These are phyloP conservation scores for Thunnus thynnus DNA, from an alignment of 2,113 vertebrate genomes.

Conservation along the genomic window DNA sequence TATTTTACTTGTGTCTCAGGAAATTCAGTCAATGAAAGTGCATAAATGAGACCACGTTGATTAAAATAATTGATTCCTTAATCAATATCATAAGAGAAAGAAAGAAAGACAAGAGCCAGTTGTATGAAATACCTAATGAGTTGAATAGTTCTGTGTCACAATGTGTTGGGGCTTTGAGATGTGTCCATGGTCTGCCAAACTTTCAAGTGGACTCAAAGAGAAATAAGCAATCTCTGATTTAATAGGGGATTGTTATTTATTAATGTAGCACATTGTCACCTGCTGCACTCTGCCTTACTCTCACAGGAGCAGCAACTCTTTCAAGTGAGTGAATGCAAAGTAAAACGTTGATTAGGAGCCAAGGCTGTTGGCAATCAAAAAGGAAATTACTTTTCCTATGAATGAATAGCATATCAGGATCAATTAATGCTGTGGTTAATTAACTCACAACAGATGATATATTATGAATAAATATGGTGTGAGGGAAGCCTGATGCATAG, in stretches of 20 bases:
- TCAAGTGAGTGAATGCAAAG: conserved; percentile 60
- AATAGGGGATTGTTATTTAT: conserved; percentile 35
- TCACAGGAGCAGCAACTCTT: conserved; percentile 31
- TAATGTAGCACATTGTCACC: conserved; percentile 54
- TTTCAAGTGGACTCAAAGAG: conserved; percentile 21
- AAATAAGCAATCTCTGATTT: conserved; percentile 36
- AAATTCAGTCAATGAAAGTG: background rate
- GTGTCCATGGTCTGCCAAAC: background rate
- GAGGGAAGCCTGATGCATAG: conserved; percentile 18
- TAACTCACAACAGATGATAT: conserved; percentile 59
- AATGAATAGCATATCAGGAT: conserved; percentile 76
- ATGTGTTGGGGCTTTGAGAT: conserved; percentile 2
- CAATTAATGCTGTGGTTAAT: conserved; percentile 76
- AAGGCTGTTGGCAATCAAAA: conserved; percentile 67
- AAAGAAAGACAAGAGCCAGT: background rate
- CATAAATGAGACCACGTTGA: background rate
- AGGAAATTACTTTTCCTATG: conserved; percentile 73
- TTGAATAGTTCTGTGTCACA: background rate
- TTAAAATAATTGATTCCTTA: background rate
- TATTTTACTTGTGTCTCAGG: background rate
- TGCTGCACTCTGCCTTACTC: conserved; percentile 16
- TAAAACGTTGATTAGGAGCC: conserved; percentile 68
- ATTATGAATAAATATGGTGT: conserved; percentile 21
- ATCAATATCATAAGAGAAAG: conserved; percentile 12
- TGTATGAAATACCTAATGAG: background rate